A percentile compares a stretch with the other conserved stretches of the same genome.
phyloP scores from a whole-genome alignment of 2,888 invertebrate genomes.

The Ophonus ardosiacus region DNA sequence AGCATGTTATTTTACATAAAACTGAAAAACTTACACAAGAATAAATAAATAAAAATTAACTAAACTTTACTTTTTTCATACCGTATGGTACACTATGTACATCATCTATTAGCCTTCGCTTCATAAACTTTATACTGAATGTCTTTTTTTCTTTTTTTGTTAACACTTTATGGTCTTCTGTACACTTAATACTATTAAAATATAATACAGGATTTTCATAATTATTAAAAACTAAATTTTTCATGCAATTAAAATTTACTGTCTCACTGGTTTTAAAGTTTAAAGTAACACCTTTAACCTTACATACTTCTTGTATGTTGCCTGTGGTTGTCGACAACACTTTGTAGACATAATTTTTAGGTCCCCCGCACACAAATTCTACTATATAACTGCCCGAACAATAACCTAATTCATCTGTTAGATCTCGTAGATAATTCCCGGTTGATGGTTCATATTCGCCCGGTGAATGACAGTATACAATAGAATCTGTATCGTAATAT shows the following conservation, averaged over 20 bases:
- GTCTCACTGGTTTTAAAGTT: slow-evolving; percentile 53
- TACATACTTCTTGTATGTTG: too few species aligned
- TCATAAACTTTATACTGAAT: background rate
- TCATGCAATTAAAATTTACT: slow-evolving; percentile 49
- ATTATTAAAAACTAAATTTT: background rate
- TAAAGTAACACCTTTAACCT: slow-evolving; percentile 34
- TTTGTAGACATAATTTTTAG: slow-evolving; percentile 71
- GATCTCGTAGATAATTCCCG: slow-evolving; percentile 71
- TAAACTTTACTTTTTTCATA: background rate
- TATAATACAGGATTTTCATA: background rate
- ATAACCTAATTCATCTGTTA: slow-evolving; percentile 70
- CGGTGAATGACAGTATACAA: slow-evolving; percentile 68
- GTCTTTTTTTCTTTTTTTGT: slow-evolving; percentile 1
- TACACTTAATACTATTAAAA: background rate
- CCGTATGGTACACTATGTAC: background rate
- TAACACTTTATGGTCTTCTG: background rate
- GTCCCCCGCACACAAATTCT: slow-evolving; percentile 70
- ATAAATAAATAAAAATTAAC: background rate
- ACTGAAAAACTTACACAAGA: too few species aligned
- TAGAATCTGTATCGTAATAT: slow-evolving; percentile 73
- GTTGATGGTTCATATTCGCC: slow-evolving; percentile 66
- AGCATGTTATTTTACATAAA: background rate
- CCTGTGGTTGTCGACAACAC: slow-evolving; percentile 60
- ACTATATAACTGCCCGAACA: slow-evolving; percentile 67
- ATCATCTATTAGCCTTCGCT: background rate